These are phyloP conservation scores for Gymnothorax reevesii DNA, from an alignment of 2,797 vertebrate genomes.

Conservation along the genomic window DNA sequence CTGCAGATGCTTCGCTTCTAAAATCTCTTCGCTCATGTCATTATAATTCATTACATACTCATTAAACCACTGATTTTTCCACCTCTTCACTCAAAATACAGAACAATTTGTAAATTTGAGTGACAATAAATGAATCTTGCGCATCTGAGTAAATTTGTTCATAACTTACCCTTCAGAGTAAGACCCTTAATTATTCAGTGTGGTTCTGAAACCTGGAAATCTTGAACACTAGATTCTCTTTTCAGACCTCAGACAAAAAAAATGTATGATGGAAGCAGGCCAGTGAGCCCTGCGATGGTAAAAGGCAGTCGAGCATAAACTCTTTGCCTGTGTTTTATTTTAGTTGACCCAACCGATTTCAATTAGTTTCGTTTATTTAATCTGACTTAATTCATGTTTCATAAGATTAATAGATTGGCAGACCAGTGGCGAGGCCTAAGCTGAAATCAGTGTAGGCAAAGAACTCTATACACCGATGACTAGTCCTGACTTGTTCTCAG, in stretches of 20 bases:
- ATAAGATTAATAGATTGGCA: neutral
- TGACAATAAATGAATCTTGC: neutral
- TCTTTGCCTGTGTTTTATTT: no score
- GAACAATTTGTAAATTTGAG: neutral
- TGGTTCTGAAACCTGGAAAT: neutral
- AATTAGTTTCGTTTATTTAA: no score
- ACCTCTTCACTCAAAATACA: neutral
- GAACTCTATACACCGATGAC: no score
- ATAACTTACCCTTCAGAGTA: neutral
- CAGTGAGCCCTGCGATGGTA: no score
- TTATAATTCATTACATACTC: neutral
- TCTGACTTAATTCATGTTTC: no score
- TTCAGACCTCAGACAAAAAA: neutral
- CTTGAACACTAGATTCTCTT: neutral
- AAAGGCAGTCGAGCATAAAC: no score
- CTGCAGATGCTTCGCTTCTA: neutral
- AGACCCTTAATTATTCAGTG: neutral
- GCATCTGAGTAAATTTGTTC: neutral
- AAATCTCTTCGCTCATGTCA: neutral
- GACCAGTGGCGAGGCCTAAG: no score
- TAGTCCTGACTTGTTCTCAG: no score
- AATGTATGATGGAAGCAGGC: no score
- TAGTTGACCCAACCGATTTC: no score
- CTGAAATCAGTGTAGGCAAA: no score
- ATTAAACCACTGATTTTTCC: neutral